These are phyloP conservation scores for Xanthorhoe spadicearia DNA, from an alignment of 2,888 invertebrate species.

Conservation along the genomic window DNA sequence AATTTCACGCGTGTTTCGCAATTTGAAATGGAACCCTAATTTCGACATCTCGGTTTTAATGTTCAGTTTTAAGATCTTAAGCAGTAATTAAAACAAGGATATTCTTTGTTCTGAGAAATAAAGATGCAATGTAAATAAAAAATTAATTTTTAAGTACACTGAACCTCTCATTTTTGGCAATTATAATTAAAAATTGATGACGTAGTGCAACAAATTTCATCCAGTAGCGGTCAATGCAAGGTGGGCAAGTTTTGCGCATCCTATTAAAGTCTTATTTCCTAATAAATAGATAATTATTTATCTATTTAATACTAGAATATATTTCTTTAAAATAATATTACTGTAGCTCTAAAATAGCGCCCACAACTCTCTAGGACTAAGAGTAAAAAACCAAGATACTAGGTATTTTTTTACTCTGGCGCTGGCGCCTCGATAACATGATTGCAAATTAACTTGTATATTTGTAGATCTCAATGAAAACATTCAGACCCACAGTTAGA, in stretches of 20 bases:
- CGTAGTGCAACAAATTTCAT: too few species aligned
- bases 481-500: slow-evolving; percentile 48
- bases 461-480: slow-evolving; percentile 45
- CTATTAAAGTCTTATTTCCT: too few species aligned
- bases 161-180: not conserved
- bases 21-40: slow-evolving; percentile 26
- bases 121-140: slow-evolving; percentile 1
- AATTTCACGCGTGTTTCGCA: slow-evolving; percentile 35
- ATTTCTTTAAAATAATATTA: too few species aligned
- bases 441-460: slow-evolving; percentile 47
- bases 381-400: too few species aligned
- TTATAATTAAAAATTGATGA: too few species aligned
- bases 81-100: slow-evolving; percentile 21
- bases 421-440: slow-evolving; percentile 20
- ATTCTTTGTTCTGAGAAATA: slow-evolving; percentile 20
- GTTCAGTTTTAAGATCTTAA: slow-evolving; percentile 9
- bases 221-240: too few species aligned
- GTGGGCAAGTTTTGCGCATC: too few species aligned
- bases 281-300: too few species aligned
- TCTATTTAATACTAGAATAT: too few species aligned
- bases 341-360: too few species aligned
- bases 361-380: too few species aligned
- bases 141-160: not conserved
- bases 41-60: slow-evolving; percentile 17
- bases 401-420: slow-evolving; percentile 2